Evolutionary conservation across 2,113 vertebrate genomes (phyloP), one percentile per base, ranked within the genome.

Genomic region (Oplegnathus fasciatus): DNA sequence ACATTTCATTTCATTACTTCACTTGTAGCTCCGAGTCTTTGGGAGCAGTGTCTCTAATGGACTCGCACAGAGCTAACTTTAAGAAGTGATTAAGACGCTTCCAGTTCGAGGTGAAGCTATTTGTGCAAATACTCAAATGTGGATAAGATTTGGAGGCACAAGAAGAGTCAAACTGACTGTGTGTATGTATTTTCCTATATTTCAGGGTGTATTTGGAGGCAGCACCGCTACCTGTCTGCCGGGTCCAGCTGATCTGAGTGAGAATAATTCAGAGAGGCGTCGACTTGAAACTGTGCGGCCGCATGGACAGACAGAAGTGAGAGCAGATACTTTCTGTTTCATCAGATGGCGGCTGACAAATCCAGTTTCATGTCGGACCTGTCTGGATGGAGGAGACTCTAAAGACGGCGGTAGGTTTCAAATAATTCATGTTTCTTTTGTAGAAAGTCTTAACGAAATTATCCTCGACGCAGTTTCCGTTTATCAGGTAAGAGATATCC

Each of bases 231-330:
- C 86, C 89, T 89, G 86, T 68, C 30, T 0, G 34, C 15, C 37
- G 15, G 48, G 9, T 80, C 15, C 90, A 91, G 88, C 89, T 91
- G 91, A 86, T 75, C 15, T 18, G 80, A 82, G 80, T 90, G 30
- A 86, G 3, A 50, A 18, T 85, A 34, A 91, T 85, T 91, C 68
- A 48, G n/a, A 20, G 7, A 44, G 28, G 78, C 67, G 77, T 76
- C 65, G 24, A 28, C 52, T 1, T 54, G 34, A 37, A 37, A 32
- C 18, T 2, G 52, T 4, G 5, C 0, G 0, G 3, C 7, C 6
- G 13, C 15, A 13, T 22, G 24, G 1, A 48, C 7, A 2, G 0
- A 9, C 52, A 28, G 2, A n/a, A 3, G 58, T 8, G 42, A 75
- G 9, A 75, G 22, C 22, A 32, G 2, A 11, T 6, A 9, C 18